phyloP scores from a whole-genome alignment of 2,888 invertebrate genomes.

The Standfussiana lucernea region DNA sequence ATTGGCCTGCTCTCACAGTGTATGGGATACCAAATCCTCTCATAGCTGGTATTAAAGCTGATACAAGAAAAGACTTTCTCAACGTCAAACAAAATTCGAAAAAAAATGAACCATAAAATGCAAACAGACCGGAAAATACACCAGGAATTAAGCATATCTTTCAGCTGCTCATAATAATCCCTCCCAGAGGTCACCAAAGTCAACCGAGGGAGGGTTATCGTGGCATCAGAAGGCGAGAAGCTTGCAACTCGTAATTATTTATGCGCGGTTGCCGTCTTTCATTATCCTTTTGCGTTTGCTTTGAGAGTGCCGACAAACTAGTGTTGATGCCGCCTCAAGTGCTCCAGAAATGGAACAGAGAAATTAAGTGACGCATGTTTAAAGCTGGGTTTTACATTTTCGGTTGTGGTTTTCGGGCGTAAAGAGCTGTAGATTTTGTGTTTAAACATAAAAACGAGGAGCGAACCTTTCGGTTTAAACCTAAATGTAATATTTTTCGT shows the following conservation, averaged over 20 bases:
- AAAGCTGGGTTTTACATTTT: constrained; percentile 31
- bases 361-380: constrained; percentile 42
- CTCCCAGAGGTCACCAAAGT: constrained; percentile 43
- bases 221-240: constrained; percentile 47
- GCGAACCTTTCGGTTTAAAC: neutral
- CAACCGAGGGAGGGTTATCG: constrained; percentile 39
- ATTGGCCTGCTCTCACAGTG: too few relatives aligned
- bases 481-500: neutral
- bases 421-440: neutral
- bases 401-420: neutral
- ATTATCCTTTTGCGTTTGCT: constrained; percentile 48
- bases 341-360: constrained; percentile 36
- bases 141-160: constrained; percentile 19
- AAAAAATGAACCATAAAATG: neutral
- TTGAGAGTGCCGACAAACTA: constrained; percentile 52
- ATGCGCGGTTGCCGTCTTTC: constrained; percentile 49
- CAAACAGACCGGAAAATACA: constrained; percentile 11
- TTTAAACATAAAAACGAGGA: neutral
- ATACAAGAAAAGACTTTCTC: neutral
- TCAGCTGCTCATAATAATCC: constrained; percentile 24
- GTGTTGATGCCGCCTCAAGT: constrained; percentile 37
- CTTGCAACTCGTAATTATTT: constrained; percentile 53
- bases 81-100: neutral
- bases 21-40: neutral
- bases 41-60: neutral